Base-by-base conservation (phyloP, 2,797 vertebrate species). In the Urosaurus nigricauda region DNA sequence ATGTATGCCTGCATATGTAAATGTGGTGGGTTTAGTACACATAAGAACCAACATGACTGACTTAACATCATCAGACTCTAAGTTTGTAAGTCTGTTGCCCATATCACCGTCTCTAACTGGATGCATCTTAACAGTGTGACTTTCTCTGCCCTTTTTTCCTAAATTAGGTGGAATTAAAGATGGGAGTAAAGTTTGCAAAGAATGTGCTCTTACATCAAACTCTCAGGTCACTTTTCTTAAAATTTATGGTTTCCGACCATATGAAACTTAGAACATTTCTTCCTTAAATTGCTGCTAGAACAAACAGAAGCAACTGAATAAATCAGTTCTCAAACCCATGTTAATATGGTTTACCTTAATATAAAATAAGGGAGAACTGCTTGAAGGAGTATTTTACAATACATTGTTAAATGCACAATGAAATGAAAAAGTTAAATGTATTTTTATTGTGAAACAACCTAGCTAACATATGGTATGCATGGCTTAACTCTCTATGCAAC, bases 381-480 rank as follows among this genome's bases (percentile, higher is more conserved):
- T 91, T 93, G 43, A 43, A n/a, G n/a, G n/a, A n/a, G n/a, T n/a
- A 93, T 78, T 89, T 94, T 83, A 90, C 89, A 91, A 19, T 32
- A 65, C 40, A 91, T 87, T 90, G 80, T 94, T 70, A 65, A 85
- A n/a, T 65, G 79, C 73, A 90, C 0, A 0, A 87, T 35, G 5
- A 93, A 88, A 37, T 19, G n/a, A n/a, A 92, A 47, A 63, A 32
- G 73, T 53, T 82, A 78, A 93, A 87, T 83, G 40, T 16, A 12
- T 93, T 96, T 92, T 93, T 73, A 90, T 84, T 92, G 84, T 91
- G 88, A 84, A 93, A 93, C 84, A 88, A 47, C 43, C 88, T 93
- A 87, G 92, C 85, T 68, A 88, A 88, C 92, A 94, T 90, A 92
- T 94, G 92, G 79, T 86, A 68, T 65, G 17, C 88, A 35, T 91